Base-by-base conservation (phyloP, 2,888 invertebrate species). In the Luperina testacea region DNA sequence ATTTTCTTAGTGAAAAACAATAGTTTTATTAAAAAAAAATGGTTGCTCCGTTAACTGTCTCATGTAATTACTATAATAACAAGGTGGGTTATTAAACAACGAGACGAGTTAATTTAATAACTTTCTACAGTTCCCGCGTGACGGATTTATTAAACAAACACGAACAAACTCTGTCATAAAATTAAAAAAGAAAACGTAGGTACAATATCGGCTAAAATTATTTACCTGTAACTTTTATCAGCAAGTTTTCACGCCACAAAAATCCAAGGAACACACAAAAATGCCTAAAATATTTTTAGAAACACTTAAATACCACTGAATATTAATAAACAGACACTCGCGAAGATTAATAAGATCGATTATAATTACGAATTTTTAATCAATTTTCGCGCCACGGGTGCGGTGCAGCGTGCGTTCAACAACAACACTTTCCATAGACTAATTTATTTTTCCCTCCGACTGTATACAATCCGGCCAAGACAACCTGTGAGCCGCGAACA, bases 391-490 rank as follows among this genome's bases (percentile, higher is more conserved):
- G 92, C 89, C 88, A 86, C 84, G 75, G 77, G 79, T 77, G 72
- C 85, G 45, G 32, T 82, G 75, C 77, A 73, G 86, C 92, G 92
- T 92, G 92, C 92, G 88, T 81, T 87, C 89, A 75, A 82, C 87
- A 73, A 88, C 90, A 84, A 86, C 81, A 90, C 91, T 87, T 91
- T 90, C 89, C 92, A 90, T 87, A 92, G 90, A 92, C 92, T 92
- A 92, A 90, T 91, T 91, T 89, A 82, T 85, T 87, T 89, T 87
- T 89, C 86, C 84, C 84, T 75, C 82, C 83, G 78, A 67, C 78
- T 81, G 77, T 74, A 82, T 71, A 86, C 80, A 88, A 88, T 79
- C 85, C 90, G 89, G 73, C 90, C 89, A 89, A 91, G 90, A 90
- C 87, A 90, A 90, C 87, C 87, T 87, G 88, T 89, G 87, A 89